These are phyloP conservation scores for Kryphioiulus occultus DNA, from an alignment of 2,888 invertebrate genomes.

Conservation along the genomic window DNA sequence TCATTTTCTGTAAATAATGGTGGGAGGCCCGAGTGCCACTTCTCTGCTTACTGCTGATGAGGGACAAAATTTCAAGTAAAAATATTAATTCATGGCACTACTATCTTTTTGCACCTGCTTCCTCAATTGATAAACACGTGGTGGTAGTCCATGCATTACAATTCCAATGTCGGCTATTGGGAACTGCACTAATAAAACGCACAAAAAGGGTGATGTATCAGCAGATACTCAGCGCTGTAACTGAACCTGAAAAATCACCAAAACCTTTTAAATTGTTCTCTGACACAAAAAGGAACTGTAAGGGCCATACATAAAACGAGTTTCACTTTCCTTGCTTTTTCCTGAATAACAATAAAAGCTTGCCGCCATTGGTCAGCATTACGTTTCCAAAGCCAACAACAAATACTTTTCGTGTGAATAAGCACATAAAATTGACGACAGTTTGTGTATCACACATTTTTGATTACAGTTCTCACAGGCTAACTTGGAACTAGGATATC, in stretches of 20 bases:
- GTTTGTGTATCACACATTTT: neutral
- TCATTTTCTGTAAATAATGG: neutral
- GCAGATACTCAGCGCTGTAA: neutral
- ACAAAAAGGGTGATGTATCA: neutral
- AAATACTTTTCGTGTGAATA: neutral
- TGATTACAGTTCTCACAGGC: too few species aligned
- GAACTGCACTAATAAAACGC: neutral
- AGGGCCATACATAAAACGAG: neutral
- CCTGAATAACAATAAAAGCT: neutral
- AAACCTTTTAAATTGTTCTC: neutral
- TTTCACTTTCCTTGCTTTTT: neutral
- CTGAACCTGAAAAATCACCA: neutral
- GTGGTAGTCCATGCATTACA: neutral
- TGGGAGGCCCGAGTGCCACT: neutral
- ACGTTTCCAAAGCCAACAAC: neutral
- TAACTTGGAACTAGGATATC: too few species aligned
- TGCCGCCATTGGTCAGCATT: neutral
- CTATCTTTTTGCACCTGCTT: neutral
- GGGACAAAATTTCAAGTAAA: neutral
- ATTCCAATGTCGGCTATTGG: neutral
- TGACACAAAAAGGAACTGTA: neutral
- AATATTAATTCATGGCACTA: neutral
- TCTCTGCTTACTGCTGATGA: neutral
- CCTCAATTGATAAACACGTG: neutral
- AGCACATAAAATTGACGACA: neutral